Conservation (phyloP, 2,797 vertebrate genomes). For the Buphagus erythrorhynchus region DNA sequence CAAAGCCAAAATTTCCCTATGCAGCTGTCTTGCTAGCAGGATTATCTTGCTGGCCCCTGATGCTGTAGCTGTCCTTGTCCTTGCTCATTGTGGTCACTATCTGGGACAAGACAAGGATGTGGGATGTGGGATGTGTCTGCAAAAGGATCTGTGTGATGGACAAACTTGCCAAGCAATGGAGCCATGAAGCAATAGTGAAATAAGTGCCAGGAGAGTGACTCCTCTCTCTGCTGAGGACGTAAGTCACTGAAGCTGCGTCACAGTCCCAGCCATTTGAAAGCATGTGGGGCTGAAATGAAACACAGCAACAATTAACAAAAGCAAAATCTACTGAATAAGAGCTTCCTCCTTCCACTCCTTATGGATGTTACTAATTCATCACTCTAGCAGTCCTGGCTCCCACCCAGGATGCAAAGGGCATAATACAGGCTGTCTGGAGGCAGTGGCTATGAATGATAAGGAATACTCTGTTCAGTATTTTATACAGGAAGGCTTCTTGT, state of each 20-base stretch:
- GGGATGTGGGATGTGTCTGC: not conserved
- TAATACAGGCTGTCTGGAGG: slow-evolving; percentile 23
- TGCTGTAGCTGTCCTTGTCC: not conserved
- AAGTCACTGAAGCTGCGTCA: slow-evolving; percentile 42
- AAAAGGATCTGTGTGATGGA: not conserved
- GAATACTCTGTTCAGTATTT: not conserved
- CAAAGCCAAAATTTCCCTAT: not conserved
- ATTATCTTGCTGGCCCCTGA: not conserved
- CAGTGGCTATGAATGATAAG: slow-evolving; percentile 7
- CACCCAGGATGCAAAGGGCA: slow-evolving; percentile 15
- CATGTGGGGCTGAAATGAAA: slow-evolving; percentile 32
- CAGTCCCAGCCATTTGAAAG: not conserved
- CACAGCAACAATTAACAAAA: slow-evolving; percentile 48
- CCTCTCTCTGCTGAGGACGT: not conserved
- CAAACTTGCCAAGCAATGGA: not conserved
- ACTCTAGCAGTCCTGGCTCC: slow-evolving; percentile 4
- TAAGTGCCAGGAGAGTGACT: slow-evolving; percentile 18
- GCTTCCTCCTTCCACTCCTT: slow-evolving; percentile 43
- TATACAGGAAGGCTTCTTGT: not conserved
- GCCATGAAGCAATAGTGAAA: not conserved
- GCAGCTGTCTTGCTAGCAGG: not conserved
- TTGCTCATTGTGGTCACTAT: not conserved
- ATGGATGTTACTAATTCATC: slow-evolving; percentile 51
- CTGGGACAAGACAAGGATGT: not conserved
- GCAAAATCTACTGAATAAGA: slow-evolving; percentile 35